phyloP scores from a whole-genome alignment of 2,888 invertebrate species.

The Syrista parreyssii region DNA sequence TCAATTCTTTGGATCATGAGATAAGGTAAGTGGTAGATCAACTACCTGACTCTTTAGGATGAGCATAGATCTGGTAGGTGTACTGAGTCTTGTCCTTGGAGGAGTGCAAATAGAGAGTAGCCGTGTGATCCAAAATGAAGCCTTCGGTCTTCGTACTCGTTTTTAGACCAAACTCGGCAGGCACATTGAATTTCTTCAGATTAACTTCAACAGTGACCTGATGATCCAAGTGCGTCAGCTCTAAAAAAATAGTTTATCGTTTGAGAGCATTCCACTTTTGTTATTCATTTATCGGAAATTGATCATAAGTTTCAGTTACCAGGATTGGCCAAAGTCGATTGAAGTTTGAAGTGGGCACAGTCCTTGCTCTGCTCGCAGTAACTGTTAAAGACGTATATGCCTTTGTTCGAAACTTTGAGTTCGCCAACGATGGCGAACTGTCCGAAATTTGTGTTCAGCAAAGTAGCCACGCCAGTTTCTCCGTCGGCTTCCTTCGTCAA shows the following conservation, averaged over 20 bases:
- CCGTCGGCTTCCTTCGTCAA: constrained; percentile 72
- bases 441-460: constrained; percentile 77
- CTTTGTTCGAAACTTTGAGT: constrained; percentile 78
- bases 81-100: constrained; percentile 78
- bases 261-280: no score
- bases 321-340: constrained; percentile 65
- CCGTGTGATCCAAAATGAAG: constrained; percentile 73
- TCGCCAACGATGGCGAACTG: constrained; percentile 78
- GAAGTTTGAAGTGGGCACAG: constrained; percentile 80
- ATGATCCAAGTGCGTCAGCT: constrained; percentile 70
- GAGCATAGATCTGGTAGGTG: constrained; percentile 75
- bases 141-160: constrained; percentile 73
- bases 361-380: constrained; percentile 84
- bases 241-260: constrained; percentile 53
- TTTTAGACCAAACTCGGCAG: constrained; percentile 80
- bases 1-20: neutral
- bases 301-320: constrained; percentile 37
- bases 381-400: constrained; percentile 77
- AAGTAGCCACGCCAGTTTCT: constrained; percentile 76
- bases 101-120: constrained; percentile 77
- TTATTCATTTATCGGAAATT: no score
- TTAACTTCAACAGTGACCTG: constrained; percentile 76
- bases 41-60: constrained; percentile 74
- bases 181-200: constrained; percentile 78
- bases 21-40: constrained; percentile 23